Evolutionary conservation across 2,797 vertebrate genomes (phyloP).

Genomic region (Urosaurus nigricauda): DNA sequence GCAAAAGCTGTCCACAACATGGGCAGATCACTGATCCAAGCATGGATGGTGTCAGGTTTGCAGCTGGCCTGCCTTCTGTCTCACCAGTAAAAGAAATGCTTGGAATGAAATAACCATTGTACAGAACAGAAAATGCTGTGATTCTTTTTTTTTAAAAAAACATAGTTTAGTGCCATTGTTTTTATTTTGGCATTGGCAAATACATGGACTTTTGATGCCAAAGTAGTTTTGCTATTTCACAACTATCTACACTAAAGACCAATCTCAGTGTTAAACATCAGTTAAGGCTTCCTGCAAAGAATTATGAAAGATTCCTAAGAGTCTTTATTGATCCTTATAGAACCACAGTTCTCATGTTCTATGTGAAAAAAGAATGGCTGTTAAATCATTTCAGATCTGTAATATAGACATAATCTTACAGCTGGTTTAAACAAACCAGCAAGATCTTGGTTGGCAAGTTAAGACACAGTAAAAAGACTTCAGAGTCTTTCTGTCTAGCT

Average conservation of each 20-base stretch:
- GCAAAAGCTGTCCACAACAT: constrained; percentile 1
- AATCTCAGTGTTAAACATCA: neutral
- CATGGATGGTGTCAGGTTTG: neutral
- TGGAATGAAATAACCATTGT: neutral
- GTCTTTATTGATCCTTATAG: neutral
- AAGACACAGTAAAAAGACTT: neutral
- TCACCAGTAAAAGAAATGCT: constrained; percentile 24
- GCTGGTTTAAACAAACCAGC: neutral
- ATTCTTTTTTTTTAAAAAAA: neutral
- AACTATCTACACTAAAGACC: too few species aligned
- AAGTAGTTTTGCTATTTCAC: neutral
- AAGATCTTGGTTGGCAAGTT: neutral
- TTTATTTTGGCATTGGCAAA: neutral
- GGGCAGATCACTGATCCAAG: neutral
- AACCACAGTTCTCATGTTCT: neutral
- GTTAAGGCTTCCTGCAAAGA: neutral
- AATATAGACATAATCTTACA: neutral
- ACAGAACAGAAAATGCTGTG: neutral
- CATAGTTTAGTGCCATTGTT: neutral
- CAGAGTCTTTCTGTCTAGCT: neutral
- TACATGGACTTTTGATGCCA: neutral
- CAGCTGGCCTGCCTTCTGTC: constrained; percentile 9
- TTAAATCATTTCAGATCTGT: neutral
- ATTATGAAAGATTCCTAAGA: neutral
- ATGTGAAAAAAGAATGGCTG: neutral